Evolutionary conservation across 2,113 vertebrate genomes (phyloP).

Genomic region (Oncorhynchus masou): DNA sequence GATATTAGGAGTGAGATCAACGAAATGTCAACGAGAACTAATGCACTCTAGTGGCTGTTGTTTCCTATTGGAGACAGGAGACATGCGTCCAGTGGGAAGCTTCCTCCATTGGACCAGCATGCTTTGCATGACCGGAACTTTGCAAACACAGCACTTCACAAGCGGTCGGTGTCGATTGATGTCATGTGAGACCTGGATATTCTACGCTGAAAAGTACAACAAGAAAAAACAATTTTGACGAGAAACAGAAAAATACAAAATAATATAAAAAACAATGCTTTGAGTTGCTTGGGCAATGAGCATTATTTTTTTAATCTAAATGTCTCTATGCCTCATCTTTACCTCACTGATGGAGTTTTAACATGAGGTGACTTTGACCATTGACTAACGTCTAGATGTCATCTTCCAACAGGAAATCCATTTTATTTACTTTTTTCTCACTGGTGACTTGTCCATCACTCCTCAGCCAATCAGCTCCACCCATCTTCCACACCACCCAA

Average conservation of each 20-base stretch:
- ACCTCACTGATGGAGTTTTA: not conserved
- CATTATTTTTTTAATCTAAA: too few species aligned
- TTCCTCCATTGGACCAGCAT: constrained; percentile 57
- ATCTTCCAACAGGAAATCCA: constrained; percentile 68
- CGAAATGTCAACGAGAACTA: constrained; percentile 9
- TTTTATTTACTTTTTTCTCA: constrained; percentile 6
- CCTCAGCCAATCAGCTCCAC: constrained; percentile 38
- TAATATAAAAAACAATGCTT: not conserved
- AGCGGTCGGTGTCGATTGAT: constrained; percentile 50
- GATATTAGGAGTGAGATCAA: constrained; percentile 20
- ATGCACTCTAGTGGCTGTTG: constrained; percentile 21
- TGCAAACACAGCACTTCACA: constrained; percentile 63
- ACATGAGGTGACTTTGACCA: constrained; percentile 24
- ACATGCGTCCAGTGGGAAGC: constrained; percentile 33
- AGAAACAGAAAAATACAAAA: not conserved
- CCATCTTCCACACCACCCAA: constrained; percentile 37
- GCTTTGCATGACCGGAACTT: constrained; percentile 63
- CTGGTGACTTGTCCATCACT: constrained; percentile 33
- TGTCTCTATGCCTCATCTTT: not conserved
- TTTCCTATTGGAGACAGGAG: constrained; percentile 43
- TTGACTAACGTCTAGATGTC: constrained; percentile 65
- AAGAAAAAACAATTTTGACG: not conserved
- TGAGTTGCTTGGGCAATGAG: not conserved
- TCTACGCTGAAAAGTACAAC: not conserved
- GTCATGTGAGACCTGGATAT: constrained; percentile 24